phyloP scores from a whole-genome alignment of 2,113 vertebrate genomes.

The Vicugna pacos region DNA sequence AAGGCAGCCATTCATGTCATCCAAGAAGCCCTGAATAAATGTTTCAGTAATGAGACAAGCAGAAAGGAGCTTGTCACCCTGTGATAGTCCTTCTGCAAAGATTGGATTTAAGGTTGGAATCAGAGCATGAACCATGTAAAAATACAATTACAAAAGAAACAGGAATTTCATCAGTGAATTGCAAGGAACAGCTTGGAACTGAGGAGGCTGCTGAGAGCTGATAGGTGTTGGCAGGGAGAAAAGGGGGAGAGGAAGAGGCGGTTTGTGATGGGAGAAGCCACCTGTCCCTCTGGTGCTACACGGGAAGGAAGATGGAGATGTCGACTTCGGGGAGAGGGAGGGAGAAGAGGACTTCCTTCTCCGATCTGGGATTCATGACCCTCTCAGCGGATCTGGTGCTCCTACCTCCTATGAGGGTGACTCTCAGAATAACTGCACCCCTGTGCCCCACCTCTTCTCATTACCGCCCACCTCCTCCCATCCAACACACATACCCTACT shows the following conservation, averaged over 20 bases:
- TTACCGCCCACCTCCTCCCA: no score
- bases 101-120: slow-evolving; percentile 76
- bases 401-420: fast-evolving
- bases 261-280: background rate
- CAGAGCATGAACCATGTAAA: slow-evolving; percentile 79
- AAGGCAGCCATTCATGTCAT: slow-evolving; percentile 62
- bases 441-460: background rate
- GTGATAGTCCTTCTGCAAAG: slow-evolving; percentile 75
- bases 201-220: slow-evolving; percentile 65
- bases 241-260: background rate
- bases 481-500: no score
- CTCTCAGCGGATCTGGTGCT: background rate
- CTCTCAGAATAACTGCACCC: no score
- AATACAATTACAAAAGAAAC: slow-evolving; percentile 80
- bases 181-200: slow-evolving; percentile 34
- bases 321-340: background rate
- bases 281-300: background rate
- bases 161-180: slow-evolving; percentile 73
- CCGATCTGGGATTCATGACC: no score
- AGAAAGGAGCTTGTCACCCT: slow-evolving; percentile 74
- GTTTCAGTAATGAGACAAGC: slow-evolving; percentile 74
- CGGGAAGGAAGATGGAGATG: background rate
- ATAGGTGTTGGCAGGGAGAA: slow-evolving; percentile 25
- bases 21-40: slow-evolving; percentile 75
- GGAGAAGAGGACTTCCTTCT: background rate